These are phyloP conservation scores for Drosophila pachea DNA, from an alignment of 1,140 invertebrate species.

Conservation along the genomic window DNA sequence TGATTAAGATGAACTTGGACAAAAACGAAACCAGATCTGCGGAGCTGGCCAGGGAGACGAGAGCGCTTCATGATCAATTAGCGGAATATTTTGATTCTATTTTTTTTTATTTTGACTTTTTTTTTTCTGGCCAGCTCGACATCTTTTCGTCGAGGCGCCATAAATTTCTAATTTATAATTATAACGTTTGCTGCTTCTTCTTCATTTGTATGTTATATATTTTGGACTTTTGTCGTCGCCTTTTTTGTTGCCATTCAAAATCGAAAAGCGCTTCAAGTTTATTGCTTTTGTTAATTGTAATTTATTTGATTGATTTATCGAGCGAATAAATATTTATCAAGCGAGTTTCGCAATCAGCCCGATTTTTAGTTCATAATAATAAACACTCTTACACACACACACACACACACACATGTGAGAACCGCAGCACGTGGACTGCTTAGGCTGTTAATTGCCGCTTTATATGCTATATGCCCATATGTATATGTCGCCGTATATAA, in stretches of 20 bases:
- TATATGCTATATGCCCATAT: slow-evolving; percentile 17
- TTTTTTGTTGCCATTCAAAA: slow-evolving; percentile 46
- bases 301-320: slow-evolving; percentile 77
- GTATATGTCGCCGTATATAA: background rate
- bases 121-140: slow-evolving; percentile 8
- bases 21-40: slow-evolving; percentile 63
- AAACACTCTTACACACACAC: background rate
- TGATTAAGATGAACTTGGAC: slow-evolving; percentile 57
- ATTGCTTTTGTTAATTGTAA: slow-evolving; percentile 74
- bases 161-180: slow-evolving; percentile 72
- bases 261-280: slow-evolving; percentile 44
- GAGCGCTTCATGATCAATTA: slow-evolving; percentile 57
- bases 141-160: slow-evolving; percentile 33
- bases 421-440: slow-evolving; percentile 6
- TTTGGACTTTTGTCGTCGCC: slow-evolving; percentile 23
- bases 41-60: slow-evolving; percentile 19
- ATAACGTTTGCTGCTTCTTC: slow-evolving; percentile 26
- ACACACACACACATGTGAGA: background rate
- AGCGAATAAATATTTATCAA: slow-evolving; percentile 65
- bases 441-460: slow-evolving; percentile 23
- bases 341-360: slow-evolving; percentile 64
- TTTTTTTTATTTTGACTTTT: slow-evolving; percentile 17
- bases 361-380: slow-evolving; percentile 46
- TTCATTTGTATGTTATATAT: slow-evolving; percentile 19
- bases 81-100: slow-evolving; percentile 32